Conservation (phyloP, 2,888 invertebrate genomes). For the Caenorhabditis sinica region DNA sequence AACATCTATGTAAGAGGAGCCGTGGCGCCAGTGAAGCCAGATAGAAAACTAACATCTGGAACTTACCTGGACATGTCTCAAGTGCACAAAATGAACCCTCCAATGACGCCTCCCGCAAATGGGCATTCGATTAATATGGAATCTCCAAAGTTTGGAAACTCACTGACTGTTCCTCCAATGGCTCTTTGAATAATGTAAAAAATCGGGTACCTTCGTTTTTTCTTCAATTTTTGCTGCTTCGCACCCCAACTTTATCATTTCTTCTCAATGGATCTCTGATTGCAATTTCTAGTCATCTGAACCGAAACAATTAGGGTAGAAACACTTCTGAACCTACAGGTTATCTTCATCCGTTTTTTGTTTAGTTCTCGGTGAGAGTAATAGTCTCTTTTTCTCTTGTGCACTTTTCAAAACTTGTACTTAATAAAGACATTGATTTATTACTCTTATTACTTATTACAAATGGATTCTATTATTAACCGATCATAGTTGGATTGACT, state of each 20-base stretch:
- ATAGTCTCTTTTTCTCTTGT: conserved; percentile 26
- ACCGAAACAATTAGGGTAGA: conserved; percentile 62
- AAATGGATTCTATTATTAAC: conserved; percentile 52
- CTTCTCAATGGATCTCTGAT: conserved; percentile 28
- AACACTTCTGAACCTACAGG: conserved; percentile 46
- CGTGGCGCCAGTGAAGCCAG: conserved; percentile 68
- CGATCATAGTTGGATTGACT: conserved; percentile 80
- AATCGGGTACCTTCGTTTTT: conserved; percentile 5
- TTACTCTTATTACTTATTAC: conserved; percentile 29
- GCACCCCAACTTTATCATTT: conserved; percentile 37
- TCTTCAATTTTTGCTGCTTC: conserved; percentile 1
- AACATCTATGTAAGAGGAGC: conserved; percentile 76
- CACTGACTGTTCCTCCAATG: conserved; percentile 64
- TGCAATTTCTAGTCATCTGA: conserved; percentile 29
- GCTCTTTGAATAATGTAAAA: conserved; percentile 42
- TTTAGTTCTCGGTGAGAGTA: conserved; percentile 49
- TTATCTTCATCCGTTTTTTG: conserved; percentile 31
- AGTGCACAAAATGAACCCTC: conserved; percentile 29
- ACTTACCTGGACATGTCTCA: conserved; percentile 58
- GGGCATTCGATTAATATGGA: conserved; percentile 50
- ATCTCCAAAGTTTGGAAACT: conserved; percentile 63
- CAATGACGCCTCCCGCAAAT: conserved; percentile 45
- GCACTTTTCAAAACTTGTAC: conserved; percentile 6
- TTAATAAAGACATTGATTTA: conserved; percentile 20
- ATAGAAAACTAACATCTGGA: conserved; percentile 69